These are phyloP conservation scores for Naja naja DNA, from an alignment of 2,113 vertebrate genomes.

Conservation along the genomic window DNA sequence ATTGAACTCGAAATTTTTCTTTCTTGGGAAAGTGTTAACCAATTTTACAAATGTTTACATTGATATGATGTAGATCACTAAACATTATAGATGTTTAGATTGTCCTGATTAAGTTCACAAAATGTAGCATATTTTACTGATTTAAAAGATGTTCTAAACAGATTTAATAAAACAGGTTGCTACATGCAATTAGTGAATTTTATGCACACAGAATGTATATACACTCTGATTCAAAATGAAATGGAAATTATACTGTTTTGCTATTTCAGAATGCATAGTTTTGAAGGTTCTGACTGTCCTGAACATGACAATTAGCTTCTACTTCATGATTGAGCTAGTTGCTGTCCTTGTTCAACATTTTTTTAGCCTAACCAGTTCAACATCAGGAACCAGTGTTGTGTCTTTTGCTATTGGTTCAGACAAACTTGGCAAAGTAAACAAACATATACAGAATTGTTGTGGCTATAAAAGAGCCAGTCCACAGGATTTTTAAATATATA, in stretches of 20 bases:
- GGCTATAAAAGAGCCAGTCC: neutral
- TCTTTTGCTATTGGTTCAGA: neutral
- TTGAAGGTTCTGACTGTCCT: neutral
- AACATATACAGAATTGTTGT: neutral
- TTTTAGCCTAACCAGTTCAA: neutral
- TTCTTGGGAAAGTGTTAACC: neutral
- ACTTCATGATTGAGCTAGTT: neutral
- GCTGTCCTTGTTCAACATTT: neutral
- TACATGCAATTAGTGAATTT: neutral
- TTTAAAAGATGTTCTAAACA: neutral
- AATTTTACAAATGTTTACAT: constrained; percentile 6
- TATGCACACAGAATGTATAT: neutral
- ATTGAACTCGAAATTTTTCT: neutral
- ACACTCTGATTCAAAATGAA: neutral
- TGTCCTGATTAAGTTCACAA: neutral
- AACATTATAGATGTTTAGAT: constrained; percentile 2
- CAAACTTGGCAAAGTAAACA: neutral
- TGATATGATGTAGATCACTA: neutral
- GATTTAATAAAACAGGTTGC: neutral
- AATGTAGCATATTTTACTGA: neutral
- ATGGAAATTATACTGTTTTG: neutral
- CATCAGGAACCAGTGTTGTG: neutral
- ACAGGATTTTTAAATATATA: neutral
- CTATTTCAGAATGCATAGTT: neutral
- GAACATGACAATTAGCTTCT: neutral